Percentiles rank a stretch among this genome's conserved stretches.
These are phyloP conservation scores for Brenthis ino DNA, from an alignment of 2,888 invertebrate species.

Conservation along the genomic window DNA sequence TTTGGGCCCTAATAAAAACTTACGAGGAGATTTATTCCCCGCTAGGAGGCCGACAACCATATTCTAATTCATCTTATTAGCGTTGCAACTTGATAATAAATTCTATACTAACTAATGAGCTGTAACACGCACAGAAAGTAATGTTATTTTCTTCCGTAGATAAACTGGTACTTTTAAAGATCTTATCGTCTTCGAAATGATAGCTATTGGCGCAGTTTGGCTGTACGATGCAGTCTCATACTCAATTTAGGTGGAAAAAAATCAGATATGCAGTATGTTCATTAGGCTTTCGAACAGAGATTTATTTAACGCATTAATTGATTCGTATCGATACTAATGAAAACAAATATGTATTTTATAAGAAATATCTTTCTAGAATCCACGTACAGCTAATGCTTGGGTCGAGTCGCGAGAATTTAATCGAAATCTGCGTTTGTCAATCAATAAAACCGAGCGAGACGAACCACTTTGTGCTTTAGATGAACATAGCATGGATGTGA, in stretches of 20 bases:
- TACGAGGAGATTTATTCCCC: constrained; percentile 67
- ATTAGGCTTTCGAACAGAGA: constrained; percentile 38
- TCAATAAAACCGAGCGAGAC: constrained; percentile 70
- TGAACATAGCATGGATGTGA: constrained; percentile 56
- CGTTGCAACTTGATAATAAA: constrained; percentile 62
- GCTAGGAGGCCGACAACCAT: constrained; percentile 59
- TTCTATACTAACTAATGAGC: constrained; percentile 51
- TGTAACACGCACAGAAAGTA: constrained; percentile 36
- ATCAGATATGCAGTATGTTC: constrained; percentile 30
- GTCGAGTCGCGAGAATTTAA: constrained; percentile 70
- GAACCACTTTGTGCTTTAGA: constrained; percentile 56
- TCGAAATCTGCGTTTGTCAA: constrained; percentile 77
- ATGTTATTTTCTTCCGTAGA: constrained; percentile 33
- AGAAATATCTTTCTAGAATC: constrained; percentile 52
- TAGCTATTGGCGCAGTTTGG: constrained; percentile 21
- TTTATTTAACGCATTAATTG: constrained; percentile 50
- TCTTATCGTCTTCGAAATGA: constrained; percentile 22
- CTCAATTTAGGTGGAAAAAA: constrained; percentile 30
- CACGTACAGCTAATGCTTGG: constrained; percentile 67
- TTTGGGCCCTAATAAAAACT: constrained; percentile 72
- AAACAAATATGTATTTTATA: constrained; percentile 44
- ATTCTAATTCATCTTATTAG: constrained; percentile 64
- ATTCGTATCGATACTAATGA: constrained; percentile 43
- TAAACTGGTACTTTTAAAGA: constrained; percentile 20
- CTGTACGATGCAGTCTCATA: constrained; percentile 15